Percentiles rank a stretch among this genome's conserved stretches.
Conservation (phyloP, 2,797 vertebrate species). For the Bovichtus variegatus region DNA sequence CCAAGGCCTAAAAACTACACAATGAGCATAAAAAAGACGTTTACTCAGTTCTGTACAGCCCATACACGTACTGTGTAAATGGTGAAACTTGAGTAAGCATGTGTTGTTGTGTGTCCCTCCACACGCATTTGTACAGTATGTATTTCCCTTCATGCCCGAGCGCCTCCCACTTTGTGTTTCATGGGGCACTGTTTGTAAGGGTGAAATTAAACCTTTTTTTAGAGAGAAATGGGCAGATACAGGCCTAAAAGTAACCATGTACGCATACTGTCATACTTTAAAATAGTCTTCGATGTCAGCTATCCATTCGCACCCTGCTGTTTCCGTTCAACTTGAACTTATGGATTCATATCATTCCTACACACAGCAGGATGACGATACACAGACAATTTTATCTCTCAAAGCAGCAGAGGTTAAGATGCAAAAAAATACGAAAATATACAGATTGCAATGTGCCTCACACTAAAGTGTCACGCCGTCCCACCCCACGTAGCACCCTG, state of each 20-base stretch:
- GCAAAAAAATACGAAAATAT: slow-evolving; percentile 52
- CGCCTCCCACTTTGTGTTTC: slow-evolving; percentile 42
- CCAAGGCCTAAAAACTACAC: slow-evolving; percentile 58
- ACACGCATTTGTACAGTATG: neutral
- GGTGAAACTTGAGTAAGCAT: slow-evolving; percentile 12
- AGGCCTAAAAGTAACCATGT: slow-evolving; percentile 1
- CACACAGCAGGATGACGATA: slow-evolving; percentile 6
- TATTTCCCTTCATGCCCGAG: slow-evolving; percentile 47
- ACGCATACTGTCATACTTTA: neutral
- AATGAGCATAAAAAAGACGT: slow-evolving; percentile 51
- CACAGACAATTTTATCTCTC: slow-evolving; percentile 13
- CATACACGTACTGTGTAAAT: slow-evolving; percentile 20
- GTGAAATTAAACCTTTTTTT: slow-evolving; percentile 44
- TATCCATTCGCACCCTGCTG: neutral
- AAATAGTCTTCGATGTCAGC: slow-evolving; percentile 18
- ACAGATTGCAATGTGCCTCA: slow-evolving; percentile 18
- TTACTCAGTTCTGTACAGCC: slow-evolving; percentile 19
- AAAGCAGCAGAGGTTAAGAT: slow-evolving; percentile 49
- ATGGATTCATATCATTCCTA: slow-evolving; percentile 12
- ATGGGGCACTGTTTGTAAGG: slow-evolving; percentile 35
- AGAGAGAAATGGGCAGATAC: slow-evolving; percentile 17
- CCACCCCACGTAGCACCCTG: neutral
- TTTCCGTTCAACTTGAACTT: slow-evolving; percentile 15
- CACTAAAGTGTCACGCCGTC: slow-evolving; percentile 9
- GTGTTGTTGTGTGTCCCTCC: neutral